Evolutionary conservation across 2,113 vertebrate genomes (phyloP).

Genomic region (Micromys minutus): DNA sequence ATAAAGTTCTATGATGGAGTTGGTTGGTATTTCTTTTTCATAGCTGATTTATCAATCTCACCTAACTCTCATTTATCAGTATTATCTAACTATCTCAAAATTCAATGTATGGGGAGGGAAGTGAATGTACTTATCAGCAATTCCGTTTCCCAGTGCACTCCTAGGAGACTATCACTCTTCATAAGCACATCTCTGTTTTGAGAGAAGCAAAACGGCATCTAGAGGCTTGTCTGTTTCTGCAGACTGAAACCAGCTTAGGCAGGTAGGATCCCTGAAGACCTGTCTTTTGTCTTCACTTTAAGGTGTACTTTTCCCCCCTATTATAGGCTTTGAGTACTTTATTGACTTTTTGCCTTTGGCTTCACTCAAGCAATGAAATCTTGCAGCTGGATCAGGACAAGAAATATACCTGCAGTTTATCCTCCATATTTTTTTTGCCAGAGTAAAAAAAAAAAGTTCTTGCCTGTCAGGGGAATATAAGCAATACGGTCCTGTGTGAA

Average conservation of each 20-base stretch:
- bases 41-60: not conserved
- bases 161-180: not conserved
- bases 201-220: slow-evolving; percentile 10
- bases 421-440: not conserved
- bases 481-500: slow-evolving; percentile 74
- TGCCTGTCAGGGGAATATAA: slow-evolving; percentile 77
- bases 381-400: slow-evolving; percentile 71
- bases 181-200: not conserved
- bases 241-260: slow-evolving; percentile 3
- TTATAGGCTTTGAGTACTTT: slow-evolving; percentile 65
- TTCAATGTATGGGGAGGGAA: not conserved
- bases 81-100: not conserved
- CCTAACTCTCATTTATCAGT: not conserved
- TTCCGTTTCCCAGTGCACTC: slow-evolving; percentile 46
- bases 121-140: not conserved
- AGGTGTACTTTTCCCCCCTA: slow-evolving; percentile 54
- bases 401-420: slow-evolving; percentile 71
- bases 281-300: slow-evolving; percentile 55
- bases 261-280: slow-evolving; percentile 15
- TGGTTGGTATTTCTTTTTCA: slow-evolving; percentile 39
- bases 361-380: slow-evolving; percentile 65
- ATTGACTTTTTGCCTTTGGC: slow-evolving; percentile 54
- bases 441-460: slow-evolving; percentile 60
- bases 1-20: not conserved
- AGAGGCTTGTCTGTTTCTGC: slow-evolving; percentile 13